phyloP scores from a whole-genome alignment of 1,140 invertebrate genomes.

The Homarus americanus region DNA sequence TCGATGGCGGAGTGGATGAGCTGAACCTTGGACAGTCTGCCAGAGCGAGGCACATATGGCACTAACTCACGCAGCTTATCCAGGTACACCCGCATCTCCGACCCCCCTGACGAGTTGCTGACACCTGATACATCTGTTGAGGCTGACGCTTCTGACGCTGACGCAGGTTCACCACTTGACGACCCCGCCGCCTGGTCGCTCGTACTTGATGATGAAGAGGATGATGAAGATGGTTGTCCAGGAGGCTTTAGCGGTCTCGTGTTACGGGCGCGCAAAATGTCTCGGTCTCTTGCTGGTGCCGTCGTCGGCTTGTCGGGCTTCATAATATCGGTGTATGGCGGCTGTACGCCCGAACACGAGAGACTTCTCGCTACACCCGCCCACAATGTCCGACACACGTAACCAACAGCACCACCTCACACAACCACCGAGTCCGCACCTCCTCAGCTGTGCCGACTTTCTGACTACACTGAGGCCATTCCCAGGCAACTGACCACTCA shows the following conservation, averaged over 20 bases:
- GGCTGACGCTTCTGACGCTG: not conserved
- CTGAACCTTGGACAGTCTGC: conserved; percentile 47
- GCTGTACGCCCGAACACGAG: not conserved
- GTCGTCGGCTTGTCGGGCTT: conserved; percentile 47
- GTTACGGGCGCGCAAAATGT: conserved; percentile 45
- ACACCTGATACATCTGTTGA: not conserved
- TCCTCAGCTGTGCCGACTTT: conserved; percentile 43
- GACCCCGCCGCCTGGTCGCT: not conserved
- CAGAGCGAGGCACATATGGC: conserved; percentile 47
- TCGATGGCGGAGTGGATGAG: conserved; percentile 73
- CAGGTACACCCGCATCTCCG: conserved; percentile 67
- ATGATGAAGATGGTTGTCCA: not conserved
- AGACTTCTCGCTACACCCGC: too few species aligned
- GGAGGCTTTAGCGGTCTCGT: conserved; percentile 35
- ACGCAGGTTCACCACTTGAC: not conserved
- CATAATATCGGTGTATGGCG: too few species aligned
- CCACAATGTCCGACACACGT: too few species aligned
- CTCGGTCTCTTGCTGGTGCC: conserved; percentile 37
- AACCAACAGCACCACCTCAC: not conserved
- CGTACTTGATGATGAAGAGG: not conserved
- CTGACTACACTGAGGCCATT: conserved; percentile 58
- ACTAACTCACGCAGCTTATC: conserved; percentile 67
- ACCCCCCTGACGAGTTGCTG: not conserved
- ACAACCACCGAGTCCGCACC: not conserved
- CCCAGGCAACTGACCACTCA: conserved; percentile 46